Evolutionary conservation across 2,113 vertebrate genomes (phyloP).

Genomic region (Dissostichus mawsoni): DNA sequence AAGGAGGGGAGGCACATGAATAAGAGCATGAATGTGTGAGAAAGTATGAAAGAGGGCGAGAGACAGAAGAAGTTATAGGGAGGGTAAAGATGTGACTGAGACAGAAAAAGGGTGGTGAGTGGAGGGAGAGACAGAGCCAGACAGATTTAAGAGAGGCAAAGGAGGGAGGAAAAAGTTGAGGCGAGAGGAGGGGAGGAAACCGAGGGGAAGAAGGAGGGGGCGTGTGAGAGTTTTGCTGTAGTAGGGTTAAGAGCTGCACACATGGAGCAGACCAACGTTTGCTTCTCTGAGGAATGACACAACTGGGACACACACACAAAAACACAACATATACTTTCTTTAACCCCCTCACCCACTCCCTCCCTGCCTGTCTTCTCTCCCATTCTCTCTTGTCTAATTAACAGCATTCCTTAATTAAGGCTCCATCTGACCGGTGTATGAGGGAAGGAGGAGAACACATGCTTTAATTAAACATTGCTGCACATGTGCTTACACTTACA

Average conservation of each 20-base stretch:
- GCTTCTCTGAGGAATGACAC: conserved; percentile 84
- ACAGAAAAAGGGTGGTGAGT: conserved; percentile 34
- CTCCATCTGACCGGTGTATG: conserved; percentile 80
- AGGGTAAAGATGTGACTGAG: conserved; percentile 35
- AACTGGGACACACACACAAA: conserved; percentile 67
- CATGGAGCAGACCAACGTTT: conserved; percentile 84
- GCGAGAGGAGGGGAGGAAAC: conserved; percentile 37
- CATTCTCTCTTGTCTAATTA: conserved; percentile 81
- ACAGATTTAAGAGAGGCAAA: conserved; percentile 32
- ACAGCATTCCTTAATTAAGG: conserved; percentile 86
- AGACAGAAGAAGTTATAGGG: conserved; percentile 36
- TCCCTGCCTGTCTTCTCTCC: conserved; percentile 39
- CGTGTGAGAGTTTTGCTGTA: conserved; percentile 63
- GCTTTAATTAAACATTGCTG: conserved; percentile 84
- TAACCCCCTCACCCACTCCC: conserved; percentile 45
- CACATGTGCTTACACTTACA: conserved; percentile 66
- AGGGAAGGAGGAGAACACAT: conserved; percentile 74
- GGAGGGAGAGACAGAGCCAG: conserved; percentile 48
- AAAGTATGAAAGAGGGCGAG: conserved; percentile 47
- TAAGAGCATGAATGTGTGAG: conserved; percentile 49
- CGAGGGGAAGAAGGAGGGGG: conserved; percentile 22
- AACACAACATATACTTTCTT: conserved; percentile 46
- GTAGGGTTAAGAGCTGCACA: conserved; percentile 76
- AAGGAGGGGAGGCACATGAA: conserved; percentile 39
- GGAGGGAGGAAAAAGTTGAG: conserved; percentile 54